phyloP scores from a whole-genome alignment of 1,140 invertebrate genomes.

The Bombus haemorrhoidalis region DNA sequence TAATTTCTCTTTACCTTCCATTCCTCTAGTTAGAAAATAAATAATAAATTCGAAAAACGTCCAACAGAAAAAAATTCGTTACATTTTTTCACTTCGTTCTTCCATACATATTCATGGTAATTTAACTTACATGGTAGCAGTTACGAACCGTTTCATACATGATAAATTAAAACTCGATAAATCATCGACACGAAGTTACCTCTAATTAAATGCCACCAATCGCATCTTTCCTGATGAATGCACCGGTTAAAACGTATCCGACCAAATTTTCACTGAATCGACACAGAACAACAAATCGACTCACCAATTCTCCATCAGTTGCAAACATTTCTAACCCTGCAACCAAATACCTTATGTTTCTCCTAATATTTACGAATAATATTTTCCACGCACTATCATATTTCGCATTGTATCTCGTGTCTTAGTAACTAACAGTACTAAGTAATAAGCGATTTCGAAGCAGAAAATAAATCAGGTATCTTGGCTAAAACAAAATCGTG shows the following conservation, averaged over 20 bases:
- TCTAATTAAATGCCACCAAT: slow-evolving; percentile 10
- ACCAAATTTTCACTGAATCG: background rate
- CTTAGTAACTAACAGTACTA: too few species aligned
- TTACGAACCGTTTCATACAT: background rate
- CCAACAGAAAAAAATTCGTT: background rate
- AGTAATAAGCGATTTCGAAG: too few species aligned
- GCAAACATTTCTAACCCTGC: background rate
- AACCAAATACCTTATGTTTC: too few species aligned
- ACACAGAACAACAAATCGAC: background rate
- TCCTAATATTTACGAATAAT: too few species aligned
- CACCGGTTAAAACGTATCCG: background rate
- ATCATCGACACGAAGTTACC: background rate
- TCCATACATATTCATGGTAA: background rate
- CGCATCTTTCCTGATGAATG: background rate
- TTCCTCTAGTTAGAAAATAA: background rate
- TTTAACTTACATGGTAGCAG: background rate
- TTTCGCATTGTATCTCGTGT: too few species aligned
- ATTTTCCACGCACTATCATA: too few species aligned
- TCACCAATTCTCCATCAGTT: background rate
- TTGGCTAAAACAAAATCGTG: too few species aligned
- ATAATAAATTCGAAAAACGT: background rate
- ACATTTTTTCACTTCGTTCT: background rate
- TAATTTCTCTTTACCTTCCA: background rate
- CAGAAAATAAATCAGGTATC: too few species aligned
- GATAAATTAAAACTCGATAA: background rate